Conservation (phyloP, 1,140 invertebrate genomes). For the Drosophila auraria region DNA sequence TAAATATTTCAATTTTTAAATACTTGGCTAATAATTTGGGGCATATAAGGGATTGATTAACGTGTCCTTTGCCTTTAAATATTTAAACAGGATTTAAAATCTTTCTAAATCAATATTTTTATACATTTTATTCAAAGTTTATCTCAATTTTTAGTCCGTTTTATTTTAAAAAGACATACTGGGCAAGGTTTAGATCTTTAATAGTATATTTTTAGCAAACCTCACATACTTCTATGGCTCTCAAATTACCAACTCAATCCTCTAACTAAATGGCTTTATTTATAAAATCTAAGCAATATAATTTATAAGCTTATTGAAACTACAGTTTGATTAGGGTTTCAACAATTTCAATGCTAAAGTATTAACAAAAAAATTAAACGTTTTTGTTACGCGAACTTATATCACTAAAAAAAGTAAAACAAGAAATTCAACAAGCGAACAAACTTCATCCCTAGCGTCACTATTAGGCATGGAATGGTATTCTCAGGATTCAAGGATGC, state of each 20-base stretch:
- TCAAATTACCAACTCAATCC: neutral
- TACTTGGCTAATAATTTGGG: too few relatives aligned
- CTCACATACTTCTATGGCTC: neutral
- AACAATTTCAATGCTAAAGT: neutral
- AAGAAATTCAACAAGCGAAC: constrained; percentile 7
- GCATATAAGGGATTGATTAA: neutral
- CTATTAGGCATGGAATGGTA: constrained; percentile 14
- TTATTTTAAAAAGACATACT: neutral
- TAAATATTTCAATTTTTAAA: neutral
- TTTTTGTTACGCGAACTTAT: constrained; percentile 12
- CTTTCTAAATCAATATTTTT: neutral
- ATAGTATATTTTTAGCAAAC: too few relatives aligned
- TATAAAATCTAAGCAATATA: neutral
- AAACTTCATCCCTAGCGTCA: constrained; percentile 21
- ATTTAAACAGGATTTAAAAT: neutral
- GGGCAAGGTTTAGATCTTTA: too few relatives aligned
- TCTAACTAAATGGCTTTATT: neutral
- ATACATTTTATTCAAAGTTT: neutral
- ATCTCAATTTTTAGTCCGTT: too few relatives aligned
- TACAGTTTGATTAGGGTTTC: neutral
- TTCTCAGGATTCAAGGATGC: constrained; percentile 2
- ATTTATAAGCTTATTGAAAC: neutral
- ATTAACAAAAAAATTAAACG: constrained; percentile 9
- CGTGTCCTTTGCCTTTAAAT: neutral
- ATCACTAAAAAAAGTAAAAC: constrained; percentile 10